Evolutionary conservation across 2,888 invertebrate species (phyloP), one percentile per base, ranked within the genome.

Genomic region (Eilema depressum): DNA sequence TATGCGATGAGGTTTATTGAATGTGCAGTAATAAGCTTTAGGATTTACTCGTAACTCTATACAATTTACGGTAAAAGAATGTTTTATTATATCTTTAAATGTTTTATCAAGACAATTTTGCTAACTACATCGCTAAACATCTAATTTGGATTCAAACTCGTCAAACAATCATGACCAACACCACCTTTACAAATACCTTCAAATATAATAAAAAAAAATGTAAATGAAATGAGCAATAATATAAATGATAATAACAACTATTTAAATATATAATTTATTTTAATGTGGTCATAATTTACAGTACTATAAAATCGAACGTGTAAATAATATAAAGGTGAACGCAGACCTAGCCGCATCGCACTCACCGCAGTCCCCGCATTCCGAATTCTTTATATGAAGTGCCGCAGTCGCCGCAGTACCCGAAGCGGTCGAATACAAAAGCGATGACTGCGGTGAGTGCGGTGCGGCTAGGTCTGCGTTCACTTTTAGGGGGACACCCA

Each of bases 31-130:
- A 10, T 20, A 37, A 33, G 57, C 23, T 57, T 37, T 26, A 12
- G 53, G 53, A 8, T 53, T 26, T 47, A 64, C 41, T 14, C n/a
- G n/a, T 53, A n/a, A 53, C 37, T 11, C 33, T 56, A 23, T 11
- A 57, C 63, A 63, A 26, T 61, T 62, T 37, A 20, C 17, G 67
- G 63, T 62, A 23, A 73, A 78, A 75, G 71, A 80, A 84, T 83
- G 77, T 84, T 72, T 70, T 83, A 25, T 7, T 83, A 86, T 82
- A 85, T 71, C 81, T 37, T 37, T 37, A 71, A 80, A 84, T 83
- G 77, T 84, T 83, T 84, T 83, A 80, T 87, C 82, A 81, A 83
- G 77, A 80, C 83, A 83, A 85, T 86, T 86, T 85, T 56, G 67
- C 87, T 88, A 88, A 78, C 85, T 86, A 88, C 37, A 66, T 77